A percentile compares a stretch with the other conserved stretches of the same genome.
These are phyloP conservation scores for Limnephilus marmoratus DNA, from an alignment of 2,888 invertebrate genomes.

Conservation along the genomic window DNA sequence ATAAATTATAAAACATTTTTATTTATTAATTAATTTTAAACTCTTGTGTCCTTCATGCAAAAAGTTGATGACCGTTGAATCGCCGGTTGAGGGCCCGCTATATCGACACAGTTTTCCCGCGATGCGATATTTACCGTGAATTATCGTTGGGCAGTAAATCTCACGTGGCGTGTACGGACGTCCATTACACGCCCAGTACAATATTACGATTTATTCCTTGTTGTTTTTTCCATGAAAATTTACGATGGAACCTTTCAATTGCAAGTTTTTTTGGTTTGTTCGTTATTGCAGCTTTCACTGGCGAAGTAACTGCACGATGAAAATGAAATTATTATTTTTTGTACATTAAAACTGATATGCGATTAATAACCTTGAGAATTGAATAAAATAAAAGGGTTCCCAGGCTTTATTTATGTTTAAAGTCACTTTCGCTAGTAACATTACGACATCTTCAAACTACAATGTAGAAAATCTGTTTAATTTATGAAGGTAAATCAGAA, in stretches of 20 bases:
- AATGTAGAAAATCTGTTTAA: neutral
- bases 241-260: slow-evolving; percentile 36
- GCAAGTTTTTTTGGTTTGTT: slow-evolving; percentile 15
- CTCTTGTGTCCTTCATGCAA: neutral
- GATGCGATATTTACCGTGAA: slow-evolving; percentile 34
- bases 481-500: too few species aligned
- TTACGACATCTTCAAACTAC: neutral
- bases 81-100: neutral
- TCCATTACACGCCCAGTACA: slow-evolving; percentile 44
- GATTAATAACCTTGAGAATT: neutral
- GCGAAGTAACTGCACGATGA: neutral
- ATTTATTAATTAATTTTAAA: too few species aligned
- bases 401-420: neutral
- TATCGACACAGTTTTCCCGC: slow-evolving; percentile 35
- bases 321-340: neutral
- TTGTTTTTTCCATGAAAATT: slow-evolving; percentile 37
- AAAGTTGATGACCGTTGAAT: neutral
- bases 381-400: neutral
- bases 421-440: neutral
- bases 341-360: neutral
- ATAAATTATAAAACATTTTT: too few species aligned
- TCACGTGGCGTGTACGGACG: slow-evolving; percentile 34
- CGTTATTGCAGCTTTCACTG: neutral
- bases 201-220: slow-evolving; percentile 45
- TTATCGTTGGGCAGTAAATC: slow-evolving; percentile 40